Conservation (phyloP, 2,888 invertebrate genomes). For the Neoscelio sp. region DNA sequence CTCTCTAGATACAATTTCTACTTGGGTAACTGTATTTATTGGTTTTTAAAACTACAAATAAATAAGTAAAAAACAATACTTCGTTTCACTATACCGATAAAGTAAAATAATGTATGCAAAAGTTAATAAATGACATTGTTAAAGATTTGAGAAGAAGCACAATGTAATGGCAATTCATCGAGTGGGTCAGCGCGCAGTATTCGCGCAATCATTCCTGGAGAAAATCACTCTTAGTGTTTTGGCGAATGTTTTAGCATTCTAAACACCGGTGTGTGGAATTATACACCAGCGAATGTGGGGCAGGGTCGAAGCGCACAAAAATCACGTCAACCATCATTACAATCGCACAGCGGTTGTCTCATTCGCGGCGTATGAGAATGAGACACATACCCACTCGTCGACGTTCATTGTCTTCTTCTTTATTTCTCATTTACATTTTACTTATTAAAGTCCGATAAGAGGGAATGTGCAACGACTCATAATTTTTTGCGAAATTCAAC, state of each 20-base stretch:
- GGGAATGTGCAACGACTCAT: not conserved
- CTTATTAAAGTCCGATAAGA: conserved; percentile 14
- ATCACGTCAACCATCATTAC: conserved; percentile 50
- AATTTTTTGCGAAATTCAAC: conserved; percentile 1
- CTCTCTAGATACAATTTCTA: no score
- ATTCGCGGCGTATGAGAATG: conserved; percentile 17
- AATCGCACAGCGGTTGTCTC: conserved; percentile 27
- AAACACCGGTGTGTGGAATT: conserved; percentile 42
- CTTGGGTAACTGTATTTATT: no score
- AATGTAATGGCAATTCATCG: conserved; percentile 36
- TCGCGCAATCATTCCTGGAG: conserved; percentile 38
- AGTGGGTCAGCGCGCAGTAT: conserved; percentile 30
- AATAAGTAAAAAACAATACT: no score
- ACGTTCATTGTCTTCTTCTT: conserved; percentile 39
- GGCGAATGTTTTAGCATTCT: conserved; percentile 54
- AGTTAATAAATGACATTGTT: conserved; percentile 8
- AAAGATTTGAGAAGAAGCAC: conserved; percentile 24
- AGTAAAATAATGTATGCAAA: not conserved
- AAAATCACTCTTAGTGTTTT: conserved; percentile 44
- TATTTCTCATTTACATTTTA: conserved; percentile 16
- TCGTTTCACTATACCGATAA: no score
- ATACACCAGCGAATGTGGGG: conserved; percentile 45
- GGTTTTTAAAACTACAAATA: no score
- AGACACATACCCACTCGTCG: conserved; percentile 20
- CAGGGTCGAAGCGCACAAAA: conserved; percentile 63